Conservation (phyloP, 2,888 invertebrate species). For the Uloborus plumipes region DNA sequence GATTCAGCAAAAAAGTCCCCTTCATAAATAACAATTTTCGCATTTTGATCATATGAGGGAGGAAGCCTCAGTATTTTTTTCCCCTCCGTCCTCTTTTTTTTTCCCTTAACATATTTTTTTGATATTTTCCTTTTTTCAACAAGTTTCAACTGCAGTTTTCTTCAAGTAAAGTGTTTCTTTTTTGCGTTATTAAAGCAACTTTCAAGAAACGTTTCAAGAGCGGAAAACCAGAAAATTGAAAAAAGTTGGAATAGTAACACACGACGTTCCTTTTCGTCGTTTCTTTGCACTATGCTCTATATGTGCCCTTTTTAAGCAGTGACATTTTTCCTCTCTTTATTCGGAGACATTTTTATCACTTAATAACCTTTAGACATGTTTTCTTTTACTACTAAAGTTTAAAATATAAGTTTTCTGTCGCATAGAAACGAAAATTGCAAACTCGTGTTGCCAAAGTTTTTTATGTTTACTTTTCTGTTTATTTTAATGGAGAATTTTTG, state of each 20-base stretch:
- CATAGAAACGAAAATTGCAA: conserved; percentile 2
- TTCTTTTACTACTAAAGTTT: background rate
- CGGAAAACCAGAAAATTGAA: background rate
- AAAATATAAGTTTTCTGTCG: background rate
- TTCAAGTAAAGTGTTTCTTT: background rate
- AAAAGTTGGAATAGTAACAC: no score
- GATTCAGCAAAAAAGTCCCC: conserved; percentile 35
- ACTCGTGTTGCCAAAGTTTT: background rate
- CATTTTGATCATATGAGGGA: conserved; percentile 26
- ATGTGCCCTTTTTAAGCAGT: background rate
- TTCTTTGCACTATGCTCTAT: background rate
- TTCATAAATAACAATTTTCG: conserved; percentile 58
- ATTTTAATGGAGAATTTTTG: no score
- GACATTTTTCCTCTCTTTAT: background rate
- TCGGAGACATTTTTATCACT: background rate
- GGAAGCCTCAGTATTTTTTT: conserved; percentile 11
- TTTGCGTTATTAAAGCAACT: conserved; percentile 2
- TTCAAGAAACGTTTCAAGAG: background rate
- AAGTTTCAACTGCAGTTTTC: background rate
- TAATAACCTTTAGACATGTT: conserved; percentile 5
- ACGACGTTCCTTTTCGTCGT: no score
- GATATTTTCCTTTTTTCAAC: background rate
- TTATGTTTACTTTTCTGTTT: background rate
- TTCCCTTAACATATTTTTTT: background rate
- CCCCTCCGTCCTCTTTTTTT: background rate